These are phyloP conservation scores for Conger conger DNA, from an alignment of 2,113 vertebrate species.

Conservation along the genomic window DNA sequence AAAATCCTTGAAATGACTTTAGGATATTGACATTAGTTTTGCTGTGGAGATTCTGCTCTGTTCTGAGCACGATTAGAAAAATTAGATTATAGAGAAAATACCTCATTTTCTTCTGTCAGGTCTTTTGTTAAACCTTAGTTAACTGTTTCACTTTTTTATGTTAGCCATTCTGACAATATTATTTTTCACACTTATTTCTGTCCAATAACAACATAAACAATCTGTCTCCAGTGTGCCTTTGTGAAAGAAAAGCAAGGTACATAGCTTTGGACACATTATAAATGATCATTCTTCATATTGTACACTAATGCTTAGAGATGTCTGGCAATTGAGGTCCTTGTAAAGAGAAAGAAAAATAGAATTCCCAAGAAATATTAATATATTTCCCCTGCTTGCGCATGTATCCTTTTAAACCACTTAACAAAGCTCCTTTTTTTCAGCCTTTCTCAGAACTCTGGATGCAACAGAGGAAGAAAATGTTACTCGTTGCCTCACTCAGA, in stretches of 20 bases:
- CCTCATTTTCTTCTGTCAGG: neutral
- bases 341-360: neutral
- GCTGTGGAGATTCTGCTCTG: neutral
- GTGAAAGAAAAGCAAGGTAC: neutral
- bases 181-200: neutral
- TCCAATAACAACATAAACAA: neutral
- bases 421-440: neutral
- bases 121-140: slow-evolving; percentile 6
- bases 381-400: neutral
- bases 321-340: neutral
- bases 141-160: neutral
- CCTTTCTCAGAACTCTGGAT: neutral
- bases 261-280: neutral
- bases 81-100: slow-evolving; percentile 10
- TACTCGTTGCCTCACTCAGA: neutral
- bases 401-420: neutral
- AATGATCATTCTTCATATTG: neutral
- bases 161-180: neutral
- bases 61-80: neutral
- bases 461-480: neutral
- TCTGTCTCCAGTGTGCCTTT: neutral
- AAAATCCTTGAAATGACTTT: neutral
- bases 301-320: neutral
- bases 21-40: neutral
- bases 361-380: neutral